Evolutionary conservation across 2,888 invertebrate genomes (phyloP).

Genomic region (Eilema sororculum): DNA sequence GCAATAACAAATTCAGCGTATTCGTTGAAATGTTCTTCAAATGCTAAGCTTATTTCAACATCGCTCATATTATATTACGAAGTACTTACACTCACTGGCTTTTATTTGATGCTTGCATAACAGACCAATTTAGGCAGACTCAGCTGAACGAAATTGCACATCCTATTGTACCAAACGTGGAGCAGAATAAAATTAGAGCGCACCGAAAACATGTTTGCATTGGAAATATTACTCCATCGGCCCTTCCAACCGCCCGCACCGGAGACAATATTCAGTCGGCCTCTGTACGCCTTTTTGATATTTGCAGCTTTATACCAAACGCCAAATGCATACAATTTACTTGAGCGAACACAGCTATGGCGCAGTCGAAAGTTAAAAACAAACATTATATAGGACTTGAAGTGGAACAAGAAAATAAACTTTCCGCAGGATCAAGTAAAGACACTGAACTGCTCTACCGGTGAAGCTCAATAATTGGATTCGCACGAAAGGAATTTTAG

Average conservation of each 20-base stretch:
- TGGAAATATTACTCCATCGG: conserved; percentile 66
- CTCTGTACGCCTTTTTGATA: conserved; percentile 60
- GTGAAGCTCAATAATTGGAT: conserved; percentile 79
- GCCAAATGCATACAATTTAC: conserved; percentile 58
- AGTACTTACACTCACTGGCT: conserved; percentile 62
- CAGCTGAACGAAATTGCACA: conserved; percentile 74
- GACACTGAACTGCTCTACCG: conserved; percentile 65
- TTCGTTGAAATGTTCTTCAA: conserved; percentile 54
- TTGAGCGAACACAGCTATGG: conserved; percentile 45
- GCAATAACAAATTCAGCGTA: conserved; percentile 56
- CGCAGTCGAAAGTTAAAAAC: conserved; percentile 55
- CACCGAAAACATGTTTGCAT: conserved; percentile 72
- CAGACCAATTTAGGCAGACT: conserved; percentile 71
- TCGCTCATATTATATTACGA: conserved; percentile 61
- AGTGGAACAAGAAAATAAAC: conserved; percentile 65
- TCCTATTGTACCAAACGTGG: conserved; percentile 69
- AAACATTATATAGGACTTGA: conserved; percentile 49
- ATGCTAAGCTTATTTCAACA: conserved; percentile 62
- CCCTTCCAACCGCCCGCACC: conserved; percentile 51
- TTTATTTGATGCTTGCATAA: conserved; percentile 72
- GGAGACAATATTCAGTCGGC: conserved; percentile 61
- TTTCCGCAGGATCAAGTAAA: conserved; percentile 56
- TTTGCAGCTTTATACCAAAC: conserved; percentile 61
- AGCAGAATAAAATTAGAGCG: conserved; percentile 73
- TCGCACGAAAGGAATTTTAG: conserved; percentile 76